Evolutionary conservation across 64 coral and sea anemone genomes (phyloP), one percentile per base, ranked within the genome.

Genomic region (Montipora foliosa): DNA sequence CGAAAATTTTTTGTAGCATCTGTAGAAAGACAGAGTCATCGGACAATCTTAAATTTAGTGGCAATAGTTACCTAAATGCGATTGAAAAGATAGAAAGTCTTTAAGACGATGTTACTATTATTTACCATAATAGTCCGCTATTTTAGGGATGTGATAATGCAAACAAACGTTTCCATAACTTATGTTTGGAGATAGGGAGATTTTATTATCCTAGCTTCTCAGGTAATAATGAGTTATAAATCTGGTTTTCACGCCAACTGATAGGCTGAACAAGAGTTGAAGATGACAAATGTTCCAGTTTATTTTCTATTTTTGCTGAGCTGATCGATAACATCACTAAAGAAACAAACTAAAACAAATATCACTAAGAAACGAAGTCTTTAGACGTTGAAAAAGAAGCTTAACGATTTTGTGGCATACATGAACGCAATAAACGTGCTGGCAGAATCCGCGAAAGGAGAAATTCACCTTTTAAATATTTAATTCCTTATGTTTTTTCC

Each of bases 391-490:
- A 37, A 37, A 37, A 37, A 37, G 37, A 37, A 37, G 37, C 37
- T 37, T 37, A 37, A 37, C 37, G 37, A 37, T 37, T 37, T 37
- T 37, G 37, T 37, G 37, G 37, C 37, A 37, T 37, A 37, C 37
- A 37, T 37, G 37, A 37, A 37, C 37, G 37, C 37, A 37, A 37
- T 37, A 37, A 37, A 37, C 37, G 37, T 37, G 0, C 37, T 37
- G 37, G 37, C 37, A 37, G 37, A 37, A 8, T 57, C 37, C 37
- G 37, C 37, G 37, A 37, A 37, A 37, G 37, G 37, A 37, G 15
- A 67, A 16, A 48, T 67, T 84, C 15, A 68, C n/a, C 45, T 22
- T 2, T 17, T 72, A 50, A 86, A 86, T 86, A 86, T 49, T 72
- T 86, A 71, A 86, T 86, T 50, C 24, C 16, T 20, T 70, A 0